phyloP scores from a whole-genome alignment of 2,797 vertebrate genomes.

The Morelia viridis region DNA sequence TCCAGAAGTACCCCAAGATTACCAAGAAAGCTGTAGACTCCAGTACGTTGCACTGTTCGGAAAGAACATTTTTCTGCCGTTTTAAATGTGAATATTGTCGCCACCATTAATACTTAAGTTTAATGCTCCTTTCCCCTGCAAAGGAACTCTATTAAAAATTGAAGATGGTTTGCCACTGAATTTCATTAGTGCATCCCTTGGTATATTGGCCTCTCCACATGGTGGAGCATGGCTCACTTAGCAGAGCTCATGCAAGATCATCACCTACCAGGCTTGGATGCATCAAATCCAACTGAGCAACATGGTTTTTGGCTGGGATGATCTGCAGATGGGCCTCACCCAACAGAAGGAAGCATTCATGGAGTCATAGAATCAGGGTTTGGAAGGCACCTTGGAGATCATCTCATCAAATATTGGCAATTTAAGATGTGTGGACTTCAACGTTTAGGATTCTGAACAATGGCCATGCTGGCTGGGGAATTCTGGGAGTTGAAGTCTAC shows the following conservation, averaged over 20 bases:
- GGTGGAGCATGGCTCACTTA: background rate
- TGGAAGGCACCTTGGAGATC: background rate
- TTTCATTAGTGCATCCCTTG: background rate
- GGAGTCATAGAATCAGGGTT: background rate
- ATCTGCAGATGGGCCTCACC: background rate
- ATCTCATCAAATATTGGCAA: background rate
- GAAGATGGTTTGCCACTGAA: background rate
- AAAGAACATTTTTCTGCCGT: conserved; percentile 6
- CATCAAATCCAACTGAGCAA: background rate
- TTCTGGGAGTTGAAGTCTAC: background rate
- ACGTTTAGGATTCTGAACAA: background rate
- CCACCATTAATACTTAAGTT: background rate
- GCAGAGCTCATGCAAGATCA: background rate
- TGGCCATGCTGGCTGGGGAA: background rate
- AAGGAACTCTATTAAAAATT: background rate
- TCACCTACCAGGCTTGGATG: background rate
- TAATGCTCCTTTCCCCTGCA: background rate
- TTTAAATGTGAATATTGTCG: background rate
- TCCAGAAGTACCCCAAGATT: conserved; percentile 92
- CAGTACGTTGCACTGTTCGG: conserved; percentile 71
- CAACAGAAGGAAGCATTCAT: background rate
- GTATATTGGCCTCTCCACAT: background rate
- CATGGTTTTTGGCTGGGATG: too few species aligned
- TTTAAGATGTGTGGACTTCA: background rate
- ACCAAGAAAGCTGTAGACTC: conserved; percentile 80